phyloP scores from a whole-genome alignment of 1,140 invertebrate species.

The Drosophila punjabiensis region DNA sequence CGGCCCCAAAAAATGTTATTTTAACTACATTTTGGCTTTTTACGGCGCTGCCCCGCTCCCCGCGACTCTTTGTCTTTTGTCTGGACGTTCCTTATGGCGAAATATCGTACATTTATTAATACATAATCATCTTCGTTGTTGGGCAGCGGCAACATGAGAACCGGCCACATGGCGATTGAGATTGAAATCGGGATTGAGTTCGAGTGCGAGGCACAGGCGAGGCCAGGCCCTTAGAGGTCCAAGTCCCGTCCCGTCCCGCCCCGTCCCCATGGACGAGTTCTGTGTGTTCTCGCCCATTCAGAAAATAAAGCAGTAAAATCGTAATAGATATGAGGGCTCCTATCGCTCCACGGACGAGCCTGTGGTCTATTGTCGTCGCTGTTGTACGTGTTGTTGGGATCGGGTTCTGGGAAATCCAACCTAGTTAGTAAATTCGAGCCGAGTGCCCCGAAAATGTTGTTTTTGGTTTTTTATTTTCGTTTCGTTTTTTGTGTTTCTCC shows the following conservation, averaged over 20 bases:
- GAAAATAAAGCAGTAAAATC: conserved; percentile 78
- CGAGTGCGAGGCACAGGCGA: conserved; percentile 5
- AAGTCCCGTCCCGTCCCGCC: conserved; percentile 17
- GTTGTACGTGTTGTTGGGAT: conserved; percentile 50
- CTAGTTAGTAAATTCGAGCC: conserved; percentile 59
- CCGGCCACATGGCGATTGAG: conserved; percentile 56
- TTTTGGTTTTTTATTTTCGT: conserved; percentile 23
- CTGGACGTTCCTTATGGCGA: conserved; percentile 37
- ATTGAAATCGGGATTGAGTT: conserved; percentile 19
- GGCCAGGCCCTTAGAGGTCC: conserved; percentile 33
- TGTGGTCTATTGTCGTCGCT: conserved; percentile 42
- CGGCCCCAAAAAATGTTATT: conserved; percentile 62
- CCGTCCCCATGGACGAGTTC: conserved; percentile 35
- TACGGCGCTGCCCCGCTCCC: conserved; percentile 33
- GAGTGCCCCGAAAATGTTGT: conserved; percentile 68
- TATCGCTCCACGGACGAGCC: conserved; percentile 24
- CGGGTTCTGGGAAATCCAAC: conserved; percentile 68
- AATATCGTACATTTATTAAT: conserved; percentile 79
- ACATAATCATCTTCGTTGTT: conserved; percentile 71
- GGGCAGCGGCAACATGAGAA: conserved; percentile 63
- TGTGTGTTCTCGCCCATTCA: conserved; percentile 49
- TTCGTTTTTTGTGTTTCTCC: conserved; percentile 8
- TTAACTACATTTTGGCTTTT: conserved; percentile 73
- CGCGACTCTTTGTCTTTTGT: conserved; percentile 19
- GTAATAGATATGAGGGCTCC: conserved; percentile 64